Conservation (phyloP, 2,888 invertebrate species). For the Lampropteryx suffumata region DNA sequence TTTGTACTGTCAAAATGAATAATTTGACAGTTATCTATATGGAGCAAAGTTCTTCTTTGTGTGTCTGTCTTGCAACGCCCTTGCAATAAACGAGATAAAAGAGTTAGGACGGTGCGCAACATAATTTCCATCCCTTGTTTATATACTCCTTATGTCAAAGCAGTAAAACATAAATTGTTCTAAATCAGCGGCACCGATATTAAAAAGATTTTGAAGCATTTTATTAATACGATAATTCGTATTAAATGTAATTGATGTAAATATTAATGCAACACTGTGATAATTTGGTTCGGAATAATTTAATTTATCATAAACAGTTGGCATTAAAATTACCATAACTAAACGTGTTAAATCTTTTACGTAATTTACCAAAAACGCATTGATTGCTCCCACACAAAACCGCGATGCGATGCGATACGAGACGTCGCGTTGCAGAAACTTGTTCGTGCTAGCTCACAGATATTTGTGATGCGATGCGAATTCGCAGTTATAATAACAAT, state of each 20-base stretch:
- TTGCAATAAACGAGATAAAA: slow-evolving; percentile 53
- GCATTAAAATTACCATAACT: neutral
- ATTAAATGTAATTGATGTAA: slow-evolving; percentile 27
- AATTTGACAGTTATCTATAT: slow-evolving; percentile 66
- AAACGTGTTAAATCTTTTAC: neutral
- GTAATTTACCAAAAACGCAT: no score
- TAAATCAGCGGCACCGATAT: neutral
- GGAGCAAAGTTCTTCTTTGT: slow-evolving; percentile 45
- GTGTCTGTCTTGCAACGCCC: slow-evolving; percentile 58
- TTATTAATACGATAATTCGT: slow-evolving; percentile 33
- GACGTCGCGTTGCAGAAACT: no score
- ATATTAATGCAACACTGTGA: slow-evolving; percentile 35
- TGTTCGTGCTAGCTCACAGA: no score
- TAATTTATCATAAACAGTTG: neutral
- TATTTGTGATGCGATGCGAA: no score
- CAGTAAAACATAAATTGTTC: slow-evolving; percentile 15
- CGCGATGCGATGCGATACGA: no score
- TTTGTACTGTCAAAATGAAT: slow-evolving; percentile 45
- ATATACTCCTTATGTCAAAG: slow-evolving; percentile 2
- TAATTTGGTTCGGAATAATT: slow-evolving; percentile 34
- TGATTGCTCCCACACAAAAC: no score
- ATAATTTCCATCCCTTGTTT: slow-evolving; percentile 2
- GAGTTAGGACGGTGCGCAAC: slow-evolving; percentile 31
- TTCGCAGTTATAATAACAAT: no score
- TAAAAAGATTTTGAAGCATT: slow-evolving; percentile 22